phyloP scores from a whole-genome alignment of 1,140 invertebrate species.

The Lepidurus apus region DNA sequence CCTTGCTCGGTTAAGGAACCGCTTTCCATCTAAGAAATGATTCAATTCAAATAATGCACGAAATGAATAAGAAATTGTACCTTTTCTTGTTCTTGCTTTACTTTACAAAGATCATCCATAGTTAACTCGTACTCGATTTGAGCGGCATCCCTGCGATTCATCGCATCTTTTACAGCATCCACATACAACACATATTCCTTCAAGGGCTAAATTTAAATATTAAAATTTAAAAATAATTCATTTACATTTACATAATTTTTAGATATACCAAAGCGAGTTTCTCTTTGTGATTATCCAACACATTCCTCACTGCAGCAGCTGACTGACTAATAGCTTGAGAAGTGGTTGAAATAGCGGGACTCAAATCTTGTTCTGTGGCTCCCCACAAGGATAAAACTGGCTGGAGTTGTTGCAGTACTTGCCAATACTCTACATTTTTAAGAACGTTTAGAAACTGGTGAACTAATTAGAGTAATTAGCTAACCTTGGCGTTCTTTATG shows the following conservation, averaged over 20 bases:
- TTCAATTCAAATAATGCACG: not conserved
- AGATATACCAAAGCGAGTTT: constrained; percentile 36
- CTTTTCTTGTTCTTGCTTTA: constrained; percentile 59
- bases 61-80: constrained; percentile 43
- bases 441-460: not conserved
- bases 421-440: constrained; percentile 47
- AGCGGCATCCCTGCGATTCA: constrained; percentile 59
- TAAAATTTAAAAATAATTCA: not conserved
- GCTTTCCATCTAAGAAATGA: constrained; percentile 29
- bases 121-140: constrained; percentile 63
- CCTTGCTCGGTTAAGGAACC: constrained; percentile 29
- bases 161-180: constrained; percentile 62
- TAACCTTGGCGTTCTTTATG: constrained; percentile 61
- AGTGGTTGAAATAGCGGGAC: constrained; percentile 48
- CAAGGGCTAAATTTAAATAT: constrained; percentile 48
- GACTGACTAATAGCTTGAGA: constrained; percentile 50
- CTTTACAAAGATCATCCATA: constrained; percentile 58
- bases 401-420: constrained; percentile 52
- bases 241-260: not conserved
- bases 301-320: constrained; percentile 49
- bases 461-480: not conserved
- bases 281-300: constrained; percentile 43
- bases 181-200: constrained; percentile 65
- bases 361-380: constrained; percentile 51
- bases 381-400: constrained; percentile 54